These are phyloP conservation scores for Brachionus rubens DNA, from an alignment of 1,140 invertebrate genomes.

Conservation along the genomic window DNA sequence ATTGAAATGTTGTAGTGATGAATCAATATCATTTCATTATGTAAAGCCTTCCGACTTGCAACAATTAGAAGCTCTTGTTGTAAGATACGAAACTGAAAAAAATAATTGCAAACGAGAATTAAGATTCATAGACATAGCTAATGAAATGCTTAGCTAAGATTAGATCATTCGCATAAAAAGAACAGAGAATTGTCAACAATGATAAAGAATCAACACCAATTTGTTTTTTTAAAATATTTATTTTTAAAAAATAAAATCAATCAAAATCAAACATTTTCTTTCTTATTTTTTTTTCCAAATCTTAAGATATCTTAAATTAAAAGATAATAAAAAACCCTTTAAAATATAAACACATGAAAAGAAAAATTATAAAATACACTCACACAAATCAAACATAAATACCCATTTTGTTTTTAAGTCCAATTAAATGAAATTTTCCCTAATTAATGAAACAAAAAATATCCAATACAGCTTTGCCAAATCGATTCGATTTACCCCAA, in stretches of 20 bases:
- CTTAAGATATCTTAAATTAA: too few relatives aligned
- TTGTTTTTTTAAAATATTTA: not conserved
- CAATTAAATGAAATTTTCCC: too few relatives aligned
- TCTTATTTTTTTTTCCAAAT: not conserved
- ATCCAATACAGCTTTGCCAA: too few relatives aligned
- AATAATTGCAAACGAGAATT: not conserved
- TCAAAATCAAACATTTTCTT: not conserved
- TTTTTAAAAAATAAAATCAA: not conserved
- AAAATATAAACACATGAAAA: too few relatives aligned
- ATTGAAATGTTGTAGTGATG: constrained; percentile 88
- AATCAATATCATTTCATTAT: constrained; percentile 94
- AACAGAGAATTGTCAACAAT: not conserved
- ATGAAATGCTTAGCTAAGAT: not conserved
- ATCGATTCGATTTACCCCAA: too few relatives aligned
- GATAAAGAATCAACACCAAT: not conserved
- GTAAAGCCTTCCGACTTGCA: constrained; percentile 60
- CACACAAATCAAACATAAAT: too few relatives aligned
- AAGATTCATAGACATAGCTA: constrained; percentile 11
- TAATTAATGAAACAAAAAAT: too few relatives aligned
- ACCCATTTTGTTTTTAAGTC: too few relatives aligned
- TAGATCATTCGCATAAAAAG: not conserved
- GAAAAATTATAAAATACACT: too few relatives aligned
- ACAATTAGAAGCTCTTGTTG: not conserved
- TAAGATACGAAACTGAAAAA: not conserved
- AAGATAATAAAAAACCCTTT: too few relatives aligned